Percentiles rank a stretch among this genome's conserved stretches.
Conservation (phyloP, 2,113 vertebrate genomes). For the Vireo altiloquus region DNA sequence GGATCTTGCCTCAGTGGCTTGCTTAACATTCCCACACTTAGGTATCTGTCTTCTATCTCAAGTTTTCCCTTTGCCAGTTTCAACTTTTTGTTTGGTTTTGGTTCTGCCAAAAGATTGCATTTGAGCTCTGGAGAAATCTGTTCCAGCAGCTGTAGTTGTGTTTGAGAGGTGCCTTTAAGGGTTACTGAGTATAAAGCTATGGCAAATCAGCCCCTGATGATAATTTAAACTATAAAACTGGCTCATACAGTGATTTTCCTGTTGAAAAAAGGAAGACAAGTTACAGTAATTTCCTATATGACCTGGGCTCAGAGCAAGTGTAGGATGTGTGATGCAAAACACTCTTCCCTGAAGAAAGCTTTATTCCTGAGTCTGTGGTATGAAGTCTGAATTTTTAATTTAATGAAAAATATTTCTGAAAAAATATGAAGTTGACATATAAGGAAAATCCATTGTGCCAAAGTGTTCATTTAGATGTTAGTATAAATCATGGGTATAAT, state of each 20-base stretch:
- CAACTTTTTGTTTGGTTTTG: background rate
- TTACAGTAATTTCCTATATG: background rate
- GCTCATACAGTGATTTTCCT: background rate
- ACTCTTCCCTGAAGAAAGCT: background rate
- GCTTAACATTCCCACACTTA: background rate
- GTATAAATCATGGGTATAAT: background rate
- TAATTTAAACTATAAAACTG: background rate
- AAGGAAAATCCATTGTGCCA: background rate
- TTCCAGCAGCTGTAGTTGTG: background rate
- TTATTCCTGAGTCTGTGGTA: background rate
- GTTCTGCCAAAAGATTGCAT: background rate
- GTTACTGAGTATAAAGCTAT: background rate
- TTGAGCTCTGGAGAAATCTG: background rate
- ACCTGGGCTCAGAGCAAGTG: background rate
- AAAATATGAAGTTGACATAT: background rate
- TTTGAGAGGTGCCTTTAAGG: background rate
- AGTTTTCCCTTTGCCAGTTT: background rate
- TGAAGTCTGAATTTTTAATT: background rate
- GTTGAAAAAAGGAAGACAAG: background rate
- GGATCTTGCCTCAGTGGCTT: background rate
- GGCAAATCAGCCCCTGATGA: background rate
- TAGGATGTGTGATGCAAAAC: background rate
- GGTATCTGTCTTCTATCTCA: background rate
- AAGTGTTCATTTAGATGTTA: background rate
- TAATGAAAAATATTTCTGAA: background rate